Percentiles rank a stretch among this genome's conserved stretches.
These are phyloP conservation scores for Psittacus erithacus DNA, from an alignment of 2,113 vertebrate genomes.

Conservation along the genomic window DNA sequence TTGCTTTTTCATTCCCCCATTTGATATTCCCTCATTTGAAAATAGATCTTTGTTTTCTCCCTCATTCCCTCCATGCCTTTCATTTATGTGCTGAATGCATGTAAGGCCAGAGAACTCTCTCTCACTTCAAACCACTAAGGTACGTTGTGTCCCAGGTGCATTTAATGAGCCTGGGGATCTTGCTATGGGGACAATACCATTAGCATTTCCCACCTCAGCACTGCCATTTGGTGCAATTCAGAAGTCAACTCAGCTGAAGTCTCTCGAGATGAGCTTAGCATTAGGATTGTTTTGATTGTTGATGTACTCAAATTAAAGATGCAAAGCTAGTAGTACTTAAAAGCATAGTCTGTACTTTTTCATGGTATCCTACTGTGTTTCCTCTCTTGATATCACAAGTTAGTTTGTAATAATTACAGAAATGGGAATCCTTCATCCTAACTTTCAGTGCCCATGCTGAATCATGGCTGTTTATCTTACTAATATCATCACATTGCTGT, in stretches of 20 bases:
- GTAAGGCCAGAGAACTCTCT: background rate
- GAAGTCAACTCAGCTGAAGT: background rate
- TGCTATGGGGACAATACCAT: background rate
- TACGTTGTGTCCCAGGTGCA: background rate
- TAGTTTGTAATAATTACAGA: background rate
- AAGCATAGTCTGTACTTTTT: background rate
- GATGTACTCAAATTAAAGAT: background rate
- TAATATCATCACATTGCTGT: background rate
- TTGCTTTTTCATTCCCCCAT: background rate
- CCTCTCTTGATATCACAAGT: background rate
- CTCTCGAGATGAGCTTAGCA: background rate
- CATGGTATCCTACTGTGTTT: background rate
- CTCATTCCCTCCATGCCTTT: background rate
- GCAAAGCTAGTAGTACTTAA: background rate
- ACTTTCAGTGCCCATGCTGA: background rate
- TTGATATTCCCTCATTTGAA: background rate
- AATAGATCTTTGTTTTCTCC: background rate
- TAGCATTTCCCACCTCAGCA: background rate
- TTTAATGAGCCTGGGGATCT: background rate
- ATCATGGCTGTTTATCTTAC: background rate
- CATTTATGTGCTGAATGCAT: background rate
- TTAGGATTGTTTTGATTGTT: background rate
- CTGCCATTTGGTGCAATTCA: background rate
- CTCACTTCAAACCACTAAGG: background rate
- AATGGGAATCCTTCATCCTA: background rate